Conservation (phyloP, 2,797 vertebrate species). For the Heteromormyrus szaboi region DNA sequence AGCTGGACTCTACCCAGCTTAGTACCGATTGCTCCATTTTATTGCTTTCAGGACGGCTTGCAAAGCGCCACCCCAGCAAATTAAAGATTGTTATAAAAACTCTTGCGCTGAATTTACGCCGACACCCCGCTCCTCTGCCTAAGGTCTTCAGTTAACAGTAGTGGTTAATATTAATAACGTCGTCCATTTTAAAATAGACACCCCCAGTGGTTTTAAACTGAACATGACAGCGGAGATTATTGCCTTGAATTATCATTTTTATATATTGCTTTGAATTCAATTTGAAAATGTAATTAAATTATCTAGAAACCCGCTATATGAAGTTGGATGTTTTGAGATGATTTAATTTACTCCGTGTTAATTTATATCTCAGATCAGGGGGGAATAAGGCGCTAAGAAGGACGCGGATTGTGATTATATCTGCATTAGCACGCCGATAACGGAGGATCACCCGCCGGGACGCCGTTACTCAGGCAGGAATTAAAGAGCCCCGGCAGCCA, state of each 20-base stretch:
- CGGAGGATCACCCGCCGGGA: conserved; percentile 7
- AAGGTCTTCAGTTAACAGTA: conserved; percentile 3
- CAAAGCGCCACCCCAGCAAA: background rate
- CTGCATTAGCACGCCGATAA: conserved; percentile 12
- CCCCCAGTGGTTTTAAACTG: conserved; percentile 1
- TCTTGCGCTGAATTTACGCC: background rate
- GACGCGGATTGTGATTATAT: conserved; percentile 15
- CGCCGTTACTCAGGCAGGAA: conserved; percentile 10
- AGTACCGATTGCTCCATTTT: conserved; percentile 14
- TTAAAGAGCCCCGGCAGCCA: background rate
- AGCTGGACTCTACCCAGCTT: conserved; percentile 9
- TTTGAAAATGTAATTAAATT: conserved; percentile 7
- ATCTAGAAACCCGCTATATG: background rate
- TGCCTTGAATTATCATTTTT: conserved; percentile 11
- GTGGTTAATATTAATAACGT: conserved; percentile 3
- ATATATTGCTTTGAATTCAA: conserved; percentile 10
- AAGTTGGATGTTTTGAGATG: conserved; percentile 27
- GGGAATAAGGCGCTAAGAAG: conserved; percentile 7
- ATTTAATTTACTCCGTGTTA: conserved; percentile 16
- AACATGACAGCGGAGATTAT: background rate
- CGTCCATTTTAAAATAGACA: background rate
- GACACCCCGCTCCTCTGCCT: background rate
- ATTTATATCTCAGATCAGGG: conserved; percentile 14
- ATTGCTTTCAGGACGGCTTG: background rate
- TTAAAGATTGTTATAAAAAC: background rate